phyloP scores from a whole-genome alignment of 2,113 vertebrate genomes.

The Carlito syrichta region DNA sequence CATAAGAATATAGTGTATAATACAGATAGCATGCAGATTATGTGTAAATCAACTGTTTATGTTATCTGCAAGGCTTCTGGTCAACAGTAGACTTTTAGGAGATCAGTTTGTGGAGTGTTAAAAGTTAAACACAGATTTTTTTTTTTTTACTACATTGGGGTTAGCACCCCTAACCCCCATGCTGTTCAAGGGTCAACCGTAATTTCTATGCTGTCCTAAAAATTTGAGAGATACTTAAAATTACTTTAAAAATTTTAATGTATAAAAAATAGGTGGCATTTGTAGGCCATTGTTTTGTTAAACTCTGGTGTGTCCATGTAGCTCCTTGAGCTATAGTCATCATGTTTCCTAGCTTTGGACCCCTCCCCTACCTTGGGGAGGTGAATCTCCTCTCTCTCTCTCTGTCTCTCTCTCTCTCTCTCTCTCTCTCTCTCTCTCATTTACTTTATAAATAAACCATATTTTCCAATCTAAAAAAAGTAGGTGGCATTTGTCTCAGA shows the following conservation, averaged over 20 bases:
- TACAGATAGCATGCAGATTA: background rate
- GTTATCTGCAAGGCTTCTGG: background rate
- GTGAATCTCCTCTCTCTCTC: no score
- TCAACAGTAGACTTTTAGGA: background rate
- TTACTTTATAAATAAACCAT: no score
- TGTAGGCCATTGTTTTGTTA: no score
- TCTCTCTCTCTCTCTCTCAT: no score
- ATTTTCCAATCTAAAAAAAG: no score
- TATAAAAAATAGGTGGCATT: background rate
- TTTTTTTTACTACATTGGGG: no score
- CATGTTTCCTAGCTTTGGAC: no score
- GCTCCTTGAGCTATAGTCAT: no score
- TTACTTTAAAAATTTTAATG: background rate
- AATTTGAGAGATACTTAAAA: background rate
- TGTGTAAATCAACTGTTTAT: background rate
- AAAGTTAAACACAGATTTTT: background rate
- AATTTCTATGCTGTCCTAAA: background rate
- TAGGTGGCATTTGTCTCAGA: background rate
- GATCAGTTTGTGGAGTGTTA: no score
- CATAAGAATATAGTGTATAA: background rate
- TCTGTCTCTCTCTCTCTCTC: no score
- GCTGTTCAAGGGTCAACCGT: background rate
- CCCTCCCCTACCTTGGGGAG: no score
- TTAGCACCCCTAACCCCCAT: background rate
- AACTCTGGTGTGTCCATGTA: no score